phyloP scores from a whole-genome alignment of 2,797 vertebrate genomes.

The Gorsachius magnificus region DNA sequence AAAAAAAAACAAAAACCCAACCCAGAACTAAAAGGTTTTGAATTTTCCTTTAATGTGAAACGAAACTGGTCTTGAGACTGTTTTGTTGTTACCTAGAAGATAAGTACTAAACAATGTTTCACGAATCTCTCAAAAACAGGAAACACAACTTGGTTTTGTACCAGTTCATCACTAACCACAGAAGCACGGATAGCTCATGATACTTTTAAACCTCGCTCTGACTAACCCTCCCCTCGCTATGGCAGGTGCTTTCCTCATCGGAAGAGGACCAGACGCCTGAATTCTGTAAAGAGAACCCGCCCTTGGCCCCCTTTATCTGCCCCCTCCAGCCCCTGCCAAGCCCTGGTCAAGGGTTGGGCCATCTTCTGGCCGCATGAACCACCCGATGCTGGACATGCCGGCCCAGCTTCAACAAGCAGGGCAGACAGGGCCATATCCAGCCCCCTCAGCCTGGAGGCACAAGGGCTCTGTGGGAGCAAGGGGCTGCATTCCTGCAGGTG shows the following conservation, averaged over 20 bases:
- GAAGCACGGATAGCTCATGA: neutral
- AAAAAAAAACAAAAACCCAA: neutral
- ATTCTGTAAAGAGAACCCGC: neutral
- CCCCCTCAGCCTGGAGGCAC: accelerated
- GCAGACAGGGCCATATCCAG: neutral
- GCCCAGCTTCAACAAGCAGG: neutral
- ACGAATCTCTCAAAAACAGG: neutral
- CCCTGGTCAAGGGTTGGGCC: neutral
- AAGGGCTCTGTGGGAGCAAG: neutral
- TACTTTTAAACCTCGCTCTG: neutral
- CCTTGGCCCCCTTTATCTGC: neutral
- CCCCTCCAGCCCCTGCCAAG: neutral
- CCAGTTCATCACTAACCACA: neutral
- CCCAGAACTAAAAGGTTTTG: neutral
- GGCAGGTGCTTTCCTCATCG: neutral
- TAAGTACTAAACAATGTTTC: neutral
- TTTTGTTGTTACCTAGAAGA: neutral
- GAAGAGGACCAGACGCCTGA: neutral
- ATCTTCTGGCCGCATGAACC: neutral
- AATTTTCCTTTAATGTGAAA: neutral
- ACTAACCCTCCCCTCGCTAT: neutral
- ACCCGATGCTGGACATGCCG: accelerated
- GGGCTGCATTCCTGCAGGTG: neutral
- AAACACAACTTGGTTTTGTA: neutral
- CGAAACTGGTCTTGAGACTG: neutral